Percentiles rank a stretch among this genome's conserved stretches.
phyloP scores from a whole-genome alignment of 1,140 invertebrate species.

The Bombyx mandarina region DNA sequence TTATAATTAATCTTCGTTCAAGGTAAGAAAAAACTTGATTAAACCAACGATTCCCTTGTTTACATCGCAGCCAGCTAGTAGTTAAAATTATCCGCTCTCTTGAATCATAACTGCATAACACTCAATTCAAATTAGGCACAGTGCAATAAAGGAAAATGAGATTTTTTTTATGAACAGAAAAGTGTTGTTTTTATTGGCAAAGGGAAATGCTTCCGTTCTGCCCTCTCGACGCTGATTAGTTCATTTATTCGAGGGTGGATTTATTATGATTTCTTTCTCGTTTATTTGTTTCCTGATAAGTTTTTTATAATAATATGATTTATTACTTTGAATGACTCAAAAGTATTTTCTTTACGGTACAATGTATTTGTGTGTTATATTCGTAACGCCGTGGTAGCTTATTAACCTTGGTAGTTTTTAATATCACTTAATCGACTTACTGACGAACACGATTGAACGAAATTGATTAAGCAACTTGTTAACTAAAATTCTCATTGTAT shows the following conservation, averaged over 20 bases:
- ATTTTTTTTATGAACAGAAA: constrained; percentile 60
- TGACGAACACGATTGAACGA: no score
- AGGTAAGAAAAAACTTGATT: neutral
- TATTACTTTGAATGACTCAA: neutral
- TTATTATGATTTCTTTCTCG: constrained; percentile 56
- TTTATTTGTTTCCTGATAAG: constrained; percentile 10
- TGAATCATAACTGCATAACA: constrained; percentile 68
- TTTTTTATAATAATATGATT: constrained; percentile 5
- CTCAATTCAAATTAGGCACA: constrained; percentile 66
- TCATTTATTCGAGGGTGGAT: constrained; percentile 56
- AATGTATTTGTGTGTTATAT: no score
- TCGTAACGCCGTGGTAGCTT: no score
- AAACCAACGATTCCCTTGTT: constrained; percentile 15
- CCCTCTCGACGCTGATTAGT: constrained; percentile 54
- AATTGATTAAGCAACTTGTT: no score
- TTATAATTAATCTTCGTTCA: no score
- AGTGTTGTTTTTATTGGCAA: constrained; percentile 64
- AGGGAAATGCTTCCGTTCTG: constrained; percentile 31
- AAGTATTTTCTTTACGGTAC: no score
- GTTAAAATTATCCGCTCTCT: constrained; percentile 67
- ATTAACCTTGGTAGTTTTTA: no score
- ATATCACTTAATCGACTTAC: no score
- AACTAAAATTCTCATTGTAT: no score
- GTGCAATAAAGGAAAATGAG: constrained; percentile 68
- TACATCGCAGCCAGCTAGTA: constrained; percentile 47